Conservation (phyloP, 2,113 vertebrate genomes). For the Aphyosemion australe region DNA sequence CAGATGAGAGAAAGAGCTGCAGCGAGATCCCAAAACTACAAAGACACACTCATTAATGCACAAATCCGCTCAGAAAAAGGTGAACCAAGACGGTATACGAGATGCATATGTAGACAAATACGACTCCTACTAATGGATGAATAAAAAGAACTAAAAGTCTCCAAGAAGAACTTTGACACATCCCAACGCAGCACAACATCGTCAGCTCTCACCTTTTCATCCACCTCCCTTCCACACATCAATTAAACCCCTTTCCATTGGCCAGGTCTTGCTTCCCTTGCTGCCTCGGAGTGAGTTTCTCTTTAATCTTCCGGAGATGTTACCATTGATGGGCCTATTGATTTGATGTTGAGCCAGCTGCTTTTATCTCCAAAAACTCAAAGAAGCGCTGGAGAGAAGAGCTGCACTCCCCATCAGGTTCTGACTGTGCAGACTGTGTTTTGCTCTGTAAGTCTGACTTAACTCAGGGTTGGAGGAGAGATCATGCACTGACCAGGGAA, state of each 20-base stretch:
- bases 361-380: conserved; percentile 80
- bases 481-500: conserved; percentile 6
- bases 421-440: conserved; percentile 7
- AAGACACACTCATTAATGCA: conserved; percentile 12
- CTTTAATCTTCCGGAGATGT: conserved; percentile 83
- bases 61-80: conserved; percentile 6
- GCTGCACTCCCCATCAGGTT: conserved; percentile 32
- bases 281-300: conserved; percentile 56
- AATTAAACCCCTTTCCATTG: conserved; percentile 72
- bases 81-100: neutral
- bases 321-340: conserved; percentile 80
- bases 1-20: conserved; percentile 16
- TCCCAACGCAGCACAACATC: conserved; percentile 44
- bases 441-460: neutral
- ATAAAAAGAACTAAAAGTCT: conserved; percentile 26
- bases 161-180: conserved; percentile 13
- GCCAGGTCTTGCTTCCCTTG: conserved; percentile 48
- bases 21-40: conserved; percentile 19
- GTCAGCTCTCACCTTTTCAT: conserved; percentile 57
- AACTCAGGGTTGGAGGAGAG: conserved; percentile 1
- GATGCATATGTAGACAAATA: conserved; percentile 31
- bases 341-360: conserved; percentile 77
- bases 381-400: conserved; percentile 52
- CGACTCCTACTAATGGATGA: conserved; percentile 32
- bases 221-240: conserved; percentile 59